Conservation (phyloP, 2,797 vertebrate species). For the Catostomus latipinnis region DNA sequence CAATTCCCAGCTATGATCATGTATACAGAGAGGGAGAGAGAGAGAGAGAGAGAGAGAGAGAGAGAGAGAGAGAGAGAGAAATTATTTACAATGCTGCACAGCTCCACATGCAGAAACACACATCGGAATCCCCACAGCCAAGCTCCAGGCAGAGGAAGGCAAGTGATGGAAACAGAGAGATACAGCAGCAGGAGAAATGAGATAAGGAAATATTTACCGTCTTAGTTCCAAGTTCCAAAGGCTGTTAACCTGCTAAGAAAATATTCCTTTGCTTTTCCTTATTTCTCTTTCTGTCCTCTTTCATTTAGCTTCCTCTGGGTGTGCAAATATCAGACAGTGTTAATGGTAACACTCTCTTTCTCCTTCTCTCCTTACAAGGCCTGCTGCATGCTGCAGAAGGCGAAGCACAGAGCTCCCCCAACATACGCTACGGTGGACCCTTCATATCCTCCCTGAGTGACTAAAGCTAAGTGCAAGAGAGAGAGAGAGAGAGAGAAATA, state of each 20-base stretch:
- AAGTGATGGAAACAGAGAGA: slow-evolving; percentile 16
- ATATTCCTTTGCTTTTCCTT: slow-evolving; percentile 65
- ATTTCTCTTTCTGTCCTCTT: slow-evolving; percentile 65
- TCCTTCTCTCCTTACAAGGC: slow-evolving; percentile 57
- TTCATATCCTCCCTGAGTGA: slow-evolving; percentile 46
- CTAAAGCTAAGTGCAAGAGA: slow-evolving; percentile 26
- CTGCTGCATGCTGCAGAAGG: slow-evolving; percentile 73
- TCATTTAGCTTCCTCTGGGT: slow-evolving; percentile 75
- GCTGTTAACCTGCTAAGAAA: slow-evolving; percentile 62
- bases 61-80: too few species aligned
- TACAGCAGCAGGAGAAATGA: slow-evolving; percentile 56
- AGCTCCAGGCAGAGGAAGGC: slow-evolving; percentile 25
- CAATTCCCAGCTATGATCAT: slow-evolving; percentile 15
- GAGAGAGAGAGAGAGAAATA: slow-evolving; percentile 30
- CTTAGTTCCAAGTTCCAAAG: slow-evolving; percentile 67
- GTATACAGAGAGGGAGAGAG: not conserved
- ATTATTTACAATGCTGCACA: slow-evolving; percentile 38
- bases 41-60: slow-evolving; percentile 21
- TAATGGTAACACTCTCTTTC: slow-evolving; percentile 70
- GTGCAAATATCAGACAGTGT: slow-evolving; percentile 79
- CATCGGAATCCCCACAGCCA: slow-evolving; percentile 41
- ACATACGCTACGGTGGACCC: slow-evolving; percentile 47
- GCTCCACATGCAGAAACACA: slow-evolving; percentile 46
- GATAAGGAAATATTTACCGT: slow-evolving; percentile 73
- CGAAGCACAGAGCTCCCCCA: slow-evolving; percentile 68